Percentiles rank a stretch among this genome's conserved stretches.
phyloP scores from a whole-genome alignment of 2,888 invertebrate genomes.

The Notodonta dromedarius region DNA sequence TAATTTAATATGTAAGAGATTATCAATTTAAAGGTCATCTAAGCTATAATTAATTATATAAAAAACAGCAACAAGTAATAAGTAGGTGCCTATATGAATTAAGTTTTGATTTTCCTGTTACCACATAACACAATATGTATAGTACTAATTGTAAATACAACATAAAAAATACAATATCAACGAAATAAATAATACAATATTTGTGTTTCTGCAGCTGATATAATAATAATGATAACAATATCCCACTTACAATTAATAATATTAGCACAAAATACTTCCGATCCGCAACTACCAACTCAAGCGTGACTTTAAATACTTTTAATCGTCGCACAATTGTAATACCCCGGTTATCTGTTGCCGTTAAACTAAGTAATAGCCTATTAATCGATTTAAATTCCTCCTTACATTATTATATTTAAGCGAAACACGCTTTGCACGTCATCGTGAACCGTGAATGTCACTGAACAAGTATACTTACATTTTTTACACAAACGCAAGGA shows the following conservation, averaged over 20 bases:
- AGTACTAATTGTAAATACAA: background rate
- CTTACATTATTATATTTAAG: constrained; percentile 29
- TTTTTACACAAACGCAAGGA: constrained; percentile 15
- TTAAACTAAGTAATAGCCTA: constrained; percentile 22
- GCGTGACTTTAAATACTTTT: background rate
- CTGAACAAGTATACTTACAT: constrained; percentile 42
- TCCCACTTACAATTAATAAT: background rate
- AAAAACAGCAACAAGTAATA: background rate
- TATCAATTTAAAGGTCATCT: no score
- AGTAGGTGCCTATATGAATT: no score
- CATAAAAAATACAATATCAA: background rate
- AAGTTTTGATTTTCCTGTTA: background rate
- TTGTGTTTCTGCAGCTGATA: constrained; percentile 1
- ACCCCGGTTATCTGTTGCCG: constrained; percentile 17
- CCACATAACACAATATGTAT: background rate
- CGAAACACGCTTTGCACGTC: constrained; percentile 53
- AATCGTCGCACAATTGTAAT: background rate
- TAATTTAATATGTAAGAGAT: no score
- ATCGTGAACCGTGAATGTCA: constrained; percentile 50
- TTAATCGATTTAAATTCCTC: constrained; percentile 27
- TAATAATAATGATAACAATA: constrained; percentile 1
- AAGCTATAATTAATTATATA: no score
- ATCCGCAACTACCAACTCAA: background rate
- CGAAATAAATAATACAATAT: background rate
- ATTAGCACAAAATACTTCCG: background rate